Evolutionary conservation across 2,888 invertebrate species (phyloP).

Genomic region (Adelphocoris suturalis): DNA sequence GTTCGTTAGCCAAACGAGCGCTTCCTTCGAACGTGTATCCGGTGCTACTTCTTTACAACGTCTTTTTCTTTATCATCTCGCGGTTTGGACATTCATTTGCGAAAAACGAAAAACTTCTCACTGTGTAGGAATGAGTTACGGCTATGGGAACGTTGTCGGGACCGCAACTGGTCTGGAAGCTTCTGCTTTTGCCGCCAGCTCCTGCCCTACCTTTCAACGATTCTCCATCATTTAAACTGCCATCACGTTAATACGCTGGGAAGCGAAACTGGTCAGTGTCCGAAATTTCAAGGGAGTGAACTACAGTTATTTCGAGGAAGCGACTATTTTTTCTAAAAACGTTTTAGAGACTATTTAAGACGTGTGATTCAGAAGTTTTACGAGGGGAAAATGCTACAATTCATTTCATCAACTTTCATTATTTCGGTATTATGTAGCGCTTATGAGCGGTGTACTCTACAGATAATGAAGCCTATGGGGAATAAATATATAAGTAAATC

Average conservation of each 20-base stretch:
- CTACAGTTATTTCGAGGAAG: no score
- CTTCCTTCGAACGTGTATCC: conserved; percentile 14
- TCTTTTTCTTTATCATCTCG: conserved; percentile 12
- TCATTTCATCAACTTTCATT: no score
- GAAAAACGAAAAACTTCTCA: neutral
- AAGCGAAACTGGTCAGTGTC: neutral
- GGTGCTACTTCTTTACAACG: neutral
- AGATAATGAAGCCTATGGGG: no score
- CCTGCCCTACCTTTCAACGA: neutral
- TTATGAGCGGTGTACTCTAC: no score
- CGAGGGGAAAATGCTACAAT: no score
- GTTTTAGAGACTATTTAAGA: no score
- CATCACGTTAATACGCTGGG: neutral
- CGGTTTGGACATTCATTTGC: neutral
- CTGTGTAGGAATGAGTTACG: conserved; percentile 8
- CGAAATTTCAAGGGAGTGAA: no score
- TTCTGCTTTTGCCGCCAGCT: neutral
- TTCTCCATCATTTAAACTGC: conserved; percentile 8
- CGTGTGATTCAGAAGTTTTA: no score
- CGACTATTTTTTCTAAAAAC: no score
- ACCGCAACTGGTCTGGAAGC: neutral
- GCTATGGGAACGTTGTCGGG: neutral
- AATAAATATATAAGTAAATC: no score
- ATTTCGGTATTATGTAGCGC: no score
- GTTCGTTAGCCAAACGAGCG: conserved; percentile 22